Conservation (phyloP, 1,140 invertebrate genomes). For the honey bee (Apis mellifera) region Amel_HAv3.1 CM009940.2:4936501-4937000, state of each 20-base stretch:
- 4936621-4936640: not conserved
- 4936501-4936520: not conserved
- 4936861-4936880: no score
- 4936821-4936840: no score
- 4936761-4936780: no score
- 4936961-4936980: not conserved
- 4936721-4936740: not conserved
- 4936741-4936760: no score
- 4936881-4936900: no score
- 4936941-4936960: not conserved
- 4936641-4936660: not conserved
- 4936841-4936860: no score
- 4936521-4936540: not conserved
- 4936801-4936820: no score
- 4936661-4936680: not conserved
- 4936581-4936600: slow-evolving; percentile 13
- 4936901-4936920: not conserved
- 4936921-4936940: no score
- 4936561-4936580: slow-evolving; percentile 10
- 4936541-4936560: not conserved
- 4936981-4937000: not conserved
- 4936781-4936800: no score
- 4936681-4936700: not conserved
- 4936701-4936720: not conserved
- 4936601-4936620: slow-evolving; percentile 16